Percentiles rank a stretch among this genome's conserved stretches.
Evolutionary conservation across 1,140 invertebrate genomes (phyloP).

Genomic region (Popillia japonica): DNA sequence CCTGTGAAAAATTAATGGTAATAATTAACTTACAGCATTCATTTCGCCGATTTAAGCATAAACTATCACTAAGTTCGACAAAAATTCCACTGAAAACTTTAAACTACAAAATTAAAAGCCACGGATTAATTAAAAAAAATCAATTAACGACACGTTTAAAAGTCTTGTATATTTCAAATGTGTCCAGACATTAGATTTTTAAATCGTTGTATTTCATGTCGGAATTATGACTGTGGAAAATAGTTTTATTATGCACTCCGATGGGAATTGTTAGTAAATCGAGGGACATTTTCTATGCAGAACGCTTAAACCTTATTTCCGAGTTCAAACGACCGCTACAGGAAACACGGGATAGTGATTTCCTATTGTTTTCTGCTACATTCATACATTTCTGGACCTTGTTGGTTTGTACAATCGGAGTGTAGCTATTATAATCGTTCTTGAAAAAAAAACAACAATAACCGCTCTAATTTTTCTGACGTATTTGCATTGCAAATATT

Average conservation of each 20-base stretch:
- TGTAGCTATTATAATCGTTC: not conserved
- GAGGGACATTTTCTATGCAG: conserved; percentile 7
- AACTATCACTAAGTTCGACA: not conserved
- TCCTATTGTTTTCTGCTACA: conserved; percentile 23
- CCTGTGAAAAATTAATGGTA: not conserved
- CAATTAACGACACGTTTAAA: conserved; percentile 7
- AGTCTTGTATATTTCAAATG: conserved; percentile 11
- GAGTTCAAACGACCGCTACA: conserved; percentile 31
- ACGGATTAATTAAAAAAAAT: not conserved
- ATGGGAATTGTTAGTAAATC: not conserved
- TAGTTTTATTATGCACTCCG: conserved; percentile 37
- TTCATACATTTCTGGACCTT: not conserved
- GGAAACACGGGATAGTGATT: conserved; percentile 39
- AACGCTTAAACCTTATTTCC: conserved; percentile 32
- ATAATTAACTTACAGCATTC: conserved; percentile 19
- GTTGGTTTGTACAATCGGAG: conserved; percentile 1
- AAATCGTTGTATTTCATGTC: not conserved
- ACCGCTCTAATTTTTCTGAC: not conserved
- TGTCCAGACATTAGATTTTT: not conserved
- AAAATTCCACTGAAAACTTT: not conserved
- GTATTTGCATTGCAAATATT: conserved; percentile 27
- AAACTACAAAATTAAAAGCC: not conserved
- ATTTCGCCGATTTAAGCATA: not conserved
- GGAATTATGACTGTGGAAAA: conserved; percentile 5
- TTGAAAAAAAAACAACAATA: conserved; percentile 21